Base-by-base conservation (phyloP, 2,113 vertebrate genomes). In the rat (Rattus norvegicus) region DNA sequence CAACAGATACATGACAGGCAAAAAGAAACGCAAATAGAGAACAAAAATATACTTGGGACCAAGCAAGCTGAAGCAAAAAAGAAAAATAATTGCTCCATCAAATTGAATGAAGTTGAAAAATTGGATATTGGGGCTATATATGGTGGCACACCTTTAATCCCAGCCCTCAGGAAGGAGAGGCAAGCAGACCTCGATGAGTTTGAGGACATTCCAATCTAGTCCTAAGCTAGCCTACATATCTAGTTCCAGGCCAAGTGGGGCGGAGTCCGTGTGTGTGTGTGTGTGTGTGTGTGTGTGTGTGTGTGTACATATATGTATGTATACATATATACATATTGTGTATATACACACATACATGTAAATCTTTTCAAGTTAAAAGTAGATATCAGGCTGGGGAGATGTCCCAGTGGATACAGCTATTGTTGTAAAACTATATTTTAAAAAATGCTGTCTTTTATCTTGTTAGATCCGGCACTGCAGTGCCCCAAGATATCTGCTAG, bases 51-150 rank as follows among this genome's bases (percentile, higher is more conserved):
- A 52, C 69, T 33, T 33, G 1, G 11, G 26, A 39, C 56, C 83
- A 91, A 92, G 2, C 43, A 69, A 76, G 70, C 7, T 19, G 39
- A 85, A 72, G 77, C 7, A 85, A 56, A 69, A n/a, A 87, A 67
- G 84, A 26, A 72, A 65, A 72, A 59, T 14, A 70, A 52, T 26
- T n/a, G 39, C 36, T 8, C 83, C 54, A 84, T 67, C 65, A 93
- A 72, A 89, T 47, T 92, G 56, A 17, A 63, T 85, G 47, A 93
- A 84, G 69, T 49, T 83, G 73, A 63, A 81, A 85, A 72, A n/a
- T 59, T 33, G 72, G n/a, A 19, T 92, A 70, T 49, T 69, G 56
- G 12, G 56, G 24, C 26, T 83, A 17, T 26, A 26, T 17, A 4
- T 84, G 24, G 22, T 61, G 0, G 36, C 13, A n/a, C n/a, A n/a